These are phyloP conservation scores for Apodemus sylvaticus DNA, from an alignment of 2,113 vertebrate species.

Conservation along the genomic window DNA sequence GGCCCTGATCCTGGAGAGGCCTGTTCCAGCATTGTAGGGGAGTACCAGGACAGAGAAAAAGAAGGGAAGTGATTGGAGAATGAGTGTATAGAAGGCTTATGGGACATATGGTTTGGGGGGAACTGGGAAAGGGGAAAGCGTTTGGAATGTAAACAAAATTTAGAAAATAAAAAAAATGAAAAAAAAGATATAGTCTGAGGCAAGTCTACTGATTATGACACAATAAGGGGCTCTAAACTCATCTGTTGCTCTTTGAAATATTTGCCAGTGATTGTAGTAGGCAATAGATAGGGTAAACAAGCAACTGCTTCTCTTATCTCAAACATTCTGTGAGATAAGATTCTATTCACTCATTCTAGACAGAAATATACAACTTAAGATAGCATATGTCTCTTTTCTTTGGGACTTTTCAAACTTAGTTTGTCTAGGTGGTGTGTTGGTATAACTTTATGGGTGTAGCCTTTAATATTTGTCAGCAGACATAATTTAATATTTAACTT, in stretches of 20 bases:
- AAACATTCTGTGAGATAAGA: not conserved
- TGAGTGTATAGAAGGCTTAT: too few species aligned
- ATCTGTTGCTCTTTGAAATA: not conserved
- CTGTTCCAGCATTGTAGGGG: too few species aligned
- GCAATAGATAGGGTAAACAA: not conserved
- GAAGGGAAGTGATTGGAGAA: too few species aligned
- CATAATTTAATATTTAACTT: not conserved
- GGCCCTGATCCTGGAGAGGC: too few species aligned
- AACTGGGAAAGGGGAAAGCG: too few species aligned
- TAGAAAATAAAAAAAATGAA: too few species aligned
- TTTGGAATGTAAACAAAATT: too few species aligned
- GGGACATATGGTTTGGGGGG: too few species aligned
- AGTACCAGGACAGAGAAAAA: too few species aligned
- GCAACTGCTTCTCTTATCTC: fast-evolving
- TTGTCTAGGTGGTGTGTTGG: not conserved
- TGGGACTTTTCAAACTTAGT: not conserved
- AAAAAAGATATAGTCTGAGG: not conserved
- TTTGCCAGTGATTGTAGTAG: not conserved
- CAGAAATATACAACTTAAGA: not conserved
- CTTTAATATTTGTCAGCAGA: not conserved
- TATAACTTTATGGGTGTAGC: too few species aligned
- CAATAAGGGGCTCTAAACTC: not conserved
- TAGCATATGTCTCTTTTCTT: not conserved
- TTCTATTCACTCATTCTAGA: not conserved
- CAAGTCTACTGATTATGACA: not conserved